Evolutionary conservation across 2,888 invertebrate species (phyloP), one percentile per base, ranked within the genome.

Genomic region (Pristionchus maxplancki): DNA sequence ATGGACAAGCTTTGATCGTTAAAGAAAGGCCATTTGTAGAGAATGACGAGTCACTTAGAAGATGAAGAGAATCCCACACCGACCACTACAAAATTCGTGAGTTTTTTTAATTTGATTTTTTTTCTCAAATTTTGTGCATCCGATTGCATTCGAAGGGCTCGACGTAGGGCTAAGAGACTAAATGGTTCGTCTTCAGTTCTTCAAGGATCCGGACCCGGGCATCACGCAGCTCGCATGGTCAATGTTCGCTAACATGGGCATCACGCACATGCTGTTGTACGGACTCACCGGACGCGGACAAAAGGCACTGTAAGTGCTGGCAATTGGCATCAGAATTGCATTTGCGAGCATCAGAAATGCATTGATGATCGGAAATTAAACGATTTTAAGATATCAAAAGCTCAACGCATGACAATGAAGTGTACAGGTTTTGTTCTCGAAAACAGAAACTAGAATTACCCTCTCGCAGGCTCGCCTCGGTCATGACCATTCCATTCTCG

Each of bases 211-310:
- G 28, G 91, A 90, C 81, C 91, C 91, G 13, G 91, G 90, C 13
- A 89, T 90, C 88, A 85, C 89, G 50, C 89, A 89, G 53, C 88
- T 88, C 6, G 88, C 86, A 20, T 71, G 90, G 44, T 90, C 90
- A 9, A 81, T 89, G 5, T 17, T 74, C 28, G 82, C 88, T 34
- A 90, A 88, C 50, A 85, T 89, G 44, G 81, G 78, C 3, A 20
- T 91, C 58, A 83, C 90, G 31, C 89, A 91, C 53, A 90, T 90
- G 90, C 67, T 90, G 24, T 50, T 91, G n/a, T 91, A 89, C 86
- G 91, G 91, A 28, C 53, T 90, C 31, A 90, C 90, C 6, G 91
- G 90, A 24, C 89, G 87, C 53, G 88, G 86, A 8, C 82, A 74
- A 17, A 74, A 67, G 53, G 90, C 89, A 17, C 89, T 89, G 89